Percentiles rank a stretch among this genome's conserved stretches.
Evolutionary conservation across 2,113 vertebrate genomes (phyloP).

Genomic region (Calidris pygmaea): DNA sequence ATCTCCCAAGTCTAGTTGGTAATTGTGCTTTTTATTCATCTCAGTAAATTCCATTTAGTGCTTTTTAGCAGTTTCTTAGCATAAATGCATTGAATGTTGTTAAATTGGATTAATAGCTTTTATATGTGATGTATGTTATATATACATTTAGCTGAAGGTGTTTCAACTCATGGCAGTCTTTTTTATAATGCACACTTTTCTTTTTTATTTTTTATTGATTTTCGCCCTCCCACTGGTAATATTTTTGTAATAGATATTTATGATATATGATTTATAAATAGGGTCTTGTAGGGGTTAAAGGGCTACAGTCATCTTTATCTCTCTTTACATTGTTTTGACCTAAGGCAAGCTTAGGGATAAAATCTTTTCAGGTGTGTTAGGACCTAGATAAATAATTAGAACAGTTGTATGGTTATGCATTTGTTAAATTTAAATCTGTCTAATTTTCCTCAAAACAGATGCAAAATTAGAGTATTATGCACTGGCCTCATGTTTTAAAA

Average conservation of each 20-base stretch:
- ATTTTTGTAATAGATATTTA: constrained; percentile 47
- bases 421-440: constrained; percentile 17
- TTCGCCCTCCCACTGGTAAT: not conserved
- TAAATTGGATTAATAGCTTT: constrained; percentile 70
- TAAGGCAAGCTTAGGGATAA: not conserved
- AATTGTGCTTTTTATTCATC: constrained; percentile 77
- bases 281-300: not conserved
- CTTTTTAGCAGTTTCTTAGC: constrained; percentile 70
- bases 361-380: constrained; percentile 46
- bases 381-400: constrained; percentile 44
- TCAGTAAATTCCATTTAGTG: constrained; percentile 74
- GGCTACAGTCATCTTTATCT: not conserved
- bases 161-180: constrained; percentile 34
- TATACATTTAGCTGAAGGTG: constrained; percentile 55
- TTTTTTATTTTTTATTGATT: constrained; percentile 48
- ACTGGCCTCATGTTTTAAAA: not conserved
- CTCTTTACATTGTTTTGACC: constrained; percentile 37
- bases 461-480: not conserved
- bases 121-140: constrained; percentile 55
- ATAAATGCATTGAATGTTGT: constrained; percentile 64
- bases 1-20: constrained; percentile 67
- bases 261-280: constrained; percentile 49
- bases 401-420: not conserved
- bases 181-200: constrained; percentile 44
- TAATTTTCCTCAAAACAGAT: constrained; percentile 13